Percentiles rank a stretch among this genome's conserved stretches.
phyloP scores from a whole-genome alignment of 92 coral and sea anemone species.

The Epizoanthus stellaris region DNA sequence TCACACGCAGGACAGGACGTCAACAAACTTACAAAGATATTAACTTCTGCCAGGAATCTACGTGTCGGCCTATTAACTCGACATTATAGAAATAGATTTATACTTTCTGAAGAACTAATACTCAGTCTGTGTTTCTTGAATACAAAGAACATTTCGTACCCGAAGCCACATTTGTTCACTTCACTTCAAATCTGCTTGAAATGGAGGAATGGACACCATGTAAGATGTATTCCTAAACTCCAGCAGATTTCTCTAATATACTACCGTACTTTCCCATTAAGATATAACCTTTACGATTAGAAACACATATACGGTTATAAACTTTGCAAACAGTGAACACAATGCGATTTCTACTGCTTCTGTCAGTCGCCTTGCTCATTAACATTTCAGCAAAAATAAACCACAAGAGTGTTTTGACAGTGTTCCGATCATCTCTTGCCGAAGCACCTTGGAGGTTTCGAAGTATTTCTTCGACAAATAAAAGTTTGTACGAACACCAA shows the following conservation, averaged over 20 bases:
- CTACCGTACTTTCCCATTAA: conserved; percentile 41
- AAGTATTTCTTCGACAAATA: conserved; percentile 53
- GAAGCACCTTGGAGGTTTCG: conserved; percentile 81
- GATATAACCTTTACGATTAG: conserved; percentile 58
- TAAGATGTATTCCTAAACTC: not conserved
- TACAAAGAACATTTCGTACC: conserved; percentile 24
- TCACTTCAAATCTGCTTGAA: conserved; percentile 9
- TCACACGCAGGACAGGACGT: conserved; percentile 23
- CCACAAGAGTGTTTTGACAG: conserved; percentile 99
- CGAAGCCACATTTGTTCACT: conserved; percentile 48
- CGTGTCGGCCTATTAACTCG: not conserved
- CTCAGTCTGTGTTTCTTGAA: not conserved
- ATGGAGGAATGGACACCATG: not conserved
- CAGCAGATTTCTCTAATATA: not conserved
- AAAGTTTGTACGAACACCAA: conserved; percentile 35
- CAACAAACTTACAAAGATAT: not conserved
- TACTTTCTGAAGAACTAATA: not conserved
- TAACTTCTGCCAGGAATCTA: conserved; percentile 10
- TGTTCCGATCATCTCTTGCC: conserved; percentile 72
- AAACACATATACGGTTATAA: conserved; percentile 57
- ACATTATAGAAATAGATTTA: not conserved
- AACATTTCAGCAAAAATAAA: conserved; percentile 98
- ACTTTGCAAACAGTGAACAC: conserved; percentile 78
- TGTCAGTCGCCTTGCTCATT: conserved; percentile 87
- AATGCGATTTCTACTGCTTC: conserved; percentile 82